phyloP scores from a whole-genome alignment of 2,888 invertebrate genomes.

The Apodemia zela region DNA sequence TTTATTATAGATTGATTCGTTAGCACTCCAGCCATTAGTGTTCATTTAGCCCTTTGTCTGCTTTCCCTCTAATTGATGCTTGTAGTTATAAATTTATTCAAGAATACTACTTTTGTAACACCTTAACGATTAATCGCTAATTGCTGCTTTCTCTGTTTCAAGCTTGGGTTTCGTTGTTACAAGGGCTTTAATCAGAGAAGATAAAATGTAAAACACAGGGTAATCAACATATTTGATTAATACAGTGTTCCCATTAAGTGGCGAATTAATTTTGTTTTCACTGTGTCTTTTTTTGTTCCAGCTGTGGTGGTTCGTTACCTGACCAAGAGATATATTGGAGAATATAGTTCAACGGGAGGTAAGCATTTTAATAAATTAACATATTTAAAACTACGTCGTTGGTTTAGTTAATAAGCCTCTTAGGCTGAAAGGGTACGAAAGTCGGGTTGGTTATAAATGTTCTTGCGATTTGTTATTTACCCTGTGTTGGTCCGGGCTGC shows the following conservation, averaged over 20 bases:
- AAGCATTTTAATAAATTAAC: constrained; percentile 46
- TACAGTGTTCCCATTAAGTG: neutral
- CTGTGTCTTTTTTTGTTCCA: constrained; percentile 73
- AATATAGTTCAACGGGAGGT: constrained; percentile 90
- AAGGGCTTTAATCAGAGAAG: constrained; percentile 49
- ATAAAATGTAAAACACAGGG: constrained; percentile 47
- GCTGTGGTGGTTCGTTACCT: constrained; percentile 88
- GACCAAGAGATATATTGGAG: constrained; percentile 89
- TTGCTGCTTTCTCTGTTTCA: constrained; percentile 70
- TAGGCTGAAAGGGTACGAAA: no score
- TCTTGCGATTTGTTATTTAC: no score
- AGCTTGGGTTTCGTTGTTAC: constrained; percentile 35
- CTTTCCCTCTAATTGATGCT: constrained; percentile 75
- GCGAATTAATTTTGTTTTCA: constrained; percentile 23
- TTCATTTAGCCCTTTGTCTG: constrained; percentile 49
- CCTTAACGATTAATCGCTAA: constrained; percentile 62
- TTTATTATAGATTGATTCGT: constrained; percentile 8
- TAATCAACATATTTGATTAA: constrained; percentile 39
- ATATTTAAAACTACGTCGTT: no score
- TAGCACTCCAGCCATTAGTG: neutral
- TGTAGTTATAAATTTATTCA: constrained; percentile 72
- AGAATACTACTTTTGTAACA: constrained; percentile 72
- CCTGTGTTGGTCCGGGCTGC: no score
- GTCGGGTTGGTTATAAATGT: no score
- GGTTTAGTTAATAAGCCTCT: no score